A percentile compares a stretch with the other conserved stretches of the same genome.
Evolutionary conservation across 2,888 invertebrate genomes (phyloP).

Genomic region (Drosophila anomalata): DNA sequence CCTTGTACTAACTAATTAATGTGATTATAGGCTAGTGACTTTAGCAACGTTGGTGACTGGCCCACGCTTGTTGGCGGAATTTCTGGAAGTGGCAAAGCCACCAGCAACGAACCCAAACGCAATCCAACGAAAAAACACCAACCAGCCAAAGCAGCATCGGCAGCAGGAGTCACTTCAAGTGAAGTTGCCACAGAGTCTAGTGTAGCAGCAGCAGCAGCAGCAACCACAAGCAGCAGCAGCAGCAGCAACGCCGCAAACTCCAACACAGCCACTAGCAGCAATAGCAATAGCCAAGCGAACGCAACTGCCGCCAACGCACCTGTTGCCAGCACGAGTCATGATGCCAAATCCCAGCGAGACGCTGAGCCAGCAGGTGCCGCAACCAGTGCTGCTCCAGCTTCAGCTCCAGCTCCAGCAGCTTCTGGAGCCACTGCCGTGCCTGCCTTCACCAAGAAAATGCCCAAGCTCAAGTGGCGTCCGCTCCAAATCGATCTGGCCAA

Average conservation of each 20-base stretch:
- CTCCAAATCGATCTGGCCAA: constrained; percentile 92
- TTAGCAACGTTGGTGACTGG: constrained; percentile 96
- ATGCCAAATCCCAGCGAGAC: constrained; percentile 71
- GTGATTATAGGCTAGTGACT: constrained; percentile 90
- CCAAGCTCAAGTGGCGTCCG: constrained; percentile 94
- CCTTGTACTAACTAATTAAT: background rate
- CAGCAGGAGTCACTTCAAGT: constrained; percentile 46
- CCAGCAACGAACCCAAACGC: constrained; percentile 83
- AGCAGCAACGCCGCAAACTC: constrained; percentile 32
- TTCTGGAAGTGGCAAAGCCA: constrained; percentile 85
- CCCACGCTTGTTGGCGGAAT: constrained; percentile 89
- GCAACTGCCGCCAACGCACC: constrained; percentile 33
- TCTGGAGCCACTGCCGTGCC: constrained; percentile 63
- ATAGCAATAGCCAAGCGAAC: constrained; percentile 44
- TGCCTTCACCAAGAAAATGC: constrained; percentile 82
- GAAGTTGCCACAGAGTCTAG: constrained; percentile 52
- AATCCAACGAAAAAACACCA: constrained; percentile 73
- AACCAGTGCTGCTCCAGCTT: constrained; percentile 53
- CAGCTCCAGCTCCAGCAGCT: constrained; percentile 64
- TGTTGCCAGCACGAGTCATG: constrained; percentile 69
- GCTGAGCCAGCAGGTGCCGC: constrained; percentile 48
- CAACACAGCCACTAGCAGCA: constrained; percentile 35
- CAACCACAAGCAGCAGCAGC: constrained; percentile 33
- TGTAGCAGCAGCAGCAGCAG: constrained; percentile 34
- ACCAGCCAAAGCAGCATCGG: constrained; percentile 53